These are phyloP conservation scores for Ypsolopha sequella DNA, from an alignment of 2,888 invertebrate genomes.

Conservation along the genomic window DNA sequence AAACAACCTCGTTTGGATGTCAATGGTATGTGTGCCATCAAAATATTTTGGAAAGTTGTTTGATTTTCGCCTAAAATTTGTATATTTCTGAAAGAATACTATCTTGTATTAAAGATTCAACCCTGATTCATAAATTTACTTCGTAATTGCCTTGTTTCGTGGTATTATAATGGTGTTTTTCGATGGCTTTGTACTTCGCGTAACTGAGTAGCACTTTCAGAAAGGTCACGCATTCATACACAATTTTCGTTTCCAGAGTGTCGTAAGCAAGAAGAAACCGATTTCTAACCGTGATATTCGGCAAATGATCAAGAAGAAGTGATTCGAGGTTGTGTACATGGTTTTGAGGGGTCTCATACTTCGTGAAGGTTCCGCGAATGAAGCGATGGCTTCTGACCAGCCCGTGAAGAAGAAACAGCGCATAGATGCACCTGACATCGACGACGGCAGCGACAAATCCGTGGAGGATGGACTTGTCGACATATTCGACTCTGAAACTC, in stretches of 20 bases:
- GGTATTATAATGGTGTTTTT: slow-evolving; percentile 12
- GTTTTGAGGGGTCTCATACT: slow-evolving; percentile 73
- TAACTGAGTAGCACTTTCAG: slow-evolving; percentile 66
- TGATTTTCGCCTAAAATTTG: slow-evolving; percentile 25
- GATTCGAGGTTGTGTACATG: slow-evolving; percentile 51
- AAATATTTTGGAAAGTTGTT: slow-evolving; percentile 71
- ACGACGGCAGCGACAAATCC: slow-evolving; percentile 65
- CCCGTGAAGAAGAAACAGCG: slow-evolving; percentile 88
- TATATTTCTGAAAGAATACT: slow-evolving; percentile 7
- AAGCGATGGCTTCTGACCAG: slow-evolving; percentile 82
- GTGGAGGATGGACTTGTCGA: slow-evolving; percentile 59
- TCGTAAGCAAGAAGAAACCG: background rate
- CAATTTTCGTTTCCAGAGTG: slow-evolving; percentile 3
- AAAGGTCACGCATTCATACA: slow-evolving; percentile 56
- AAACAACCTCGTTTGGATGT: slow-evolving; percentile 50
- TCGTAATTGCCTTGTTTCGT: background rate
- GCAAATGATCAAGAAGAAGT: background rate
- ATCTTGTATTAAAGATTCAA: background rate
- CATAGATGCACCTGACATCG: slow-evolving; percentile 74
- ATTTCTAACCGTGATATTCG: background rate
- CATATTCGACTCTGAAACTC: slow-evolving; percentile 49
- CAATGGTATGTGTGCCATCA: slow-evolving; percentile 70
- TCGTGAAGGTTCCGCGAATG: slow-evolving; percentile 64
- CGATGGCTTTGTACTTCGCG: slow-evolving; percentile 62
- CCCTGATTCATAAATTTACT: background rate